Conservation (phyloP, 2,888 invertebrate genomes). For the Lasioglossum lativentre region DNA sequence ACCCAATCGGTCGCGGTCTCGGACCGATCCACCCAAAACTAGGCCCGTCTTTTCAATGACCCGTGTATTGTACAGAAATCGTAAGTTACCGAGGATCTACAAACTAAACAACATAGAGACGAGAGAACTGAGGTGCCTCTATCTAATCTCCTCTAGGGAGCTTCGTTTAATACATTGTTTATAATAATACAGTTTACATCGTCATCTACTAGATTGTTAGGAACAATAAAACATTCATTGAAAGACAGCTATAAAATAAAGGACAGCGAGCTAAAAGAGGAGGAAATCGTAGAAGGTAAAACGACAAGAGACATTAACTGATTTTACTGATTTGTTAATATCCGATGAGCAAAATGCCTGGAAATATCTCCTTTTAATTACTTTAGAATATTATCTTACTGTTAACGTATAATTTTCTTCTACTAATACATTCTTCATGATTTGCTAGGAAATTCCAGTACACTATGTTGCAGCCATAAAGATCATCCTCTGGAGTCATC, state of each 20-base stretch:
- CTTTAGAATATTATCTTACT: conserved; percentile 47
- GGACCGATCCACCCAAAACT: background rate
- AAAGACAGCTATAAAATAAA: background rate
- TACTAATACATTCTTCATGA: conserved; percentile 45
- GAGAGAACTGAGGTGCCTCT: background rate
- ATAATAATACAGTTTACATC: background rate
- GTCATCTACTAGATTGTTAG: background rate
- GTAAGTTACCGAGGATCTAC: background rate
- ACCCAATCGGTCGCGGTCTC: background rate
- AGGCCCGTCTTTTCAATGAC: background rate
- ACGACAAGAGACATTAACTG: background rate
- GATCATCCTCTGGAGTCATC: conserved; percentile 57
- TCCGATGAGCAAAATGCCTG: background rate
- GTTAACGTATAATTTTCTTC: conserved; percentile 23
- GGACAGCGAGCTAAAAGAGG: background rate
- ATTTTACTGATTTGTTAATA: too few species aligned
- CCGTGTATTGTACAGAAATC: background rate
- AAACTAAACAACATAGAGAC: background rate
- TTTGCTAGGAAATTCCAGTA: conserved; percentile 62
- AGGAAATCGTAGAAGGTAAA: background rate
- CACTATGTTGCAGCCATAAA: conserved; percentile 59
- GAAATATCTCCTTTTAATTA: background rate
- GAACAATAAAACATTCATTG: background rate
- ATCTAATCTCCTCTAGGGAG: background rate
- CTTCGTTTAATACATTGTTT: background rate